Base-by-base conservation (phyloP, 2,113 vertebrate genomes). In the Atractosteus spatula region DNA sequence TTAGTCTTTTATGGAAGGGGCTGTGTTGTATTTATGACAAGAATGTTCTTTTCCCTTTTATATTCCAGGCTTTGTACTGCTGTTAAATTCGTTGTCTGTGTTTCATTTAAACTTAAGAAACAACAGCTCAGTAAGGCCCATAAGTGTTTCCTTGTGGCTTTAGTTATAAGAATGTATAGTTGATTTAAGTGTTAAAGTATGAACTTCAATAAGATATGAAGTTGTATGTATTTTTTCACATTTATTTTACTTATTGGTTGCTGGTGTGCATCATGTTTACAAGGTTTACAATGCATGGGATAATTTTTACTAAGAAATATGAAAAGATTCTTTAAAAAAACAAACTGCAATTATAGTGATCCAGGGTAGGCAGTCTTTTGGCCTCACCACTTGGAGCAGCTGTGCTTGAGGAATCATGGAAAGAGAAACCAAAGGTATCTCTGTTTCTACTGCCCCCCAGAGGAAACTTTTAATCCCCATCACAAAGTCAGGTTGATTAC, bases 381-480 rank as follows among this genome's bases (percentile, higher is more conserved):
- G 77, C 79, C 79, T 78, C 72, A 79, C 65, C 74, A 76, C 72
- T 81, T 79, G 66, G 71, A 80, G 76, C 75, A 67, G 76, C 79
- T 72, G 44, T 13, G 44, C 67, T 47, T 63, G 41, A 62, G 71
- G 75, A 54, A 45, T 72, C 78, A 77, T 16, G 51, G 74, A 74
- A 76, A 47, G 67, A 73, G 65, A 76, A n/a, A 41, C 29, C 67
- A 17, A n/a, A 54, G 56, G 78, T 79, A 65, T 75, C 73, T 62
- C 83, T 78, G 75, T 78, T 75, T 76, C 79, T 79, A 73, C 80
- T 78, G 81, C 80, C 84, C 82, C 81, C 87, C 71, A 70, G 71
- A 85, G 84, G 84, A 79, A 80, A 78, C 47, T 56, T 51, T 47
- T 47, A 55, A 16, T 61, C 10, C 55, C 54, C 44, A 62, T 54